Evolutionary conservation across 1,140 invertebrate species (phyloP).

Genomic region (Melanaphis sacchari): DNA sequence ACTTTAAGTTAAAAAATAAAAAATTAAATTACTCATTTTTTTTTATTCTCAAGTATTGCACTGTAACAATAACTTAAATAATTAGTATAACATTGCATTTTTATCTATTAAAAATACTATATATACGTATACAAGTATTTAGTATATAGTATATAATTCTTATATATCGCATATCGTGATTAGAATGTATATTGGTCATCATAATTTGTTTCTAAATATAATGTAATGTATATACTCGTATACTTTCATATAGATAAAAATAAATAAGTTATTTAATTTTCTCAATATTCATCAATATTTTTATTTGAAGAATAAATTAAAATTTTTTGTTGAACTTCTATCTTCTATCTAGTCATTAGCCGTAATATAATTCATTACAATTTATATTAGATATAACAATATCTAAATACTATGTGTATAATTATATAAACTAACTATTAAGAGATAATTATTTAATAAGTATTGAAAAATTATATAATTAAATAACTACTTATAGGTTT

Average conservation of each 20-base stretch:
- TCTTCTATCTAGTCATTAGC: not conserved
- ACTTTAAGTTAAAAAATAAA: not conserved
- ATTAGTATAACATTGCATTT: too few species aligned
- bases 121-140: too few species aligned
- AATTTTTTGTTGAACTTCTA: not conserved
- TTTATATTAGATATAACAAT: not conserved
- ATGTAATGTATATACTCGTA: too few species aligned
- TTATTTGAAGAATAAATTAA: not conserved
- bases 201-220: not conserved
- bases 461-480: not conserved
- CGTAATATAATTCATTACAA: not conserved
- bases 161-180: not conserved
- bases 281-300: not conserved
- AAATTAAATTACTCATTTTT: not conserved
- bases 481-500: not conserved
- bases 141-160: not conserved
- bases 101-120: too few species aligned
- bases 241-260: not conserved
- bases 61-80: too few species aligned
- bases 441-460: not conserved
- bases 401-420: not conserved
- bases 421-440: not conserved
- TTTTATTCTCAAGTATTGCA: too few species aligned
- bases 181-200: not conserved
- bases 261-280: not conserved